Percentiles rank a stretch among this genome's conserved stretches.
These are phyloP conservation scores for Rousettus leschenaultii DNA, from an alignment of 2,113 vertebrate species.

Conservation along the genomic window DNA sequence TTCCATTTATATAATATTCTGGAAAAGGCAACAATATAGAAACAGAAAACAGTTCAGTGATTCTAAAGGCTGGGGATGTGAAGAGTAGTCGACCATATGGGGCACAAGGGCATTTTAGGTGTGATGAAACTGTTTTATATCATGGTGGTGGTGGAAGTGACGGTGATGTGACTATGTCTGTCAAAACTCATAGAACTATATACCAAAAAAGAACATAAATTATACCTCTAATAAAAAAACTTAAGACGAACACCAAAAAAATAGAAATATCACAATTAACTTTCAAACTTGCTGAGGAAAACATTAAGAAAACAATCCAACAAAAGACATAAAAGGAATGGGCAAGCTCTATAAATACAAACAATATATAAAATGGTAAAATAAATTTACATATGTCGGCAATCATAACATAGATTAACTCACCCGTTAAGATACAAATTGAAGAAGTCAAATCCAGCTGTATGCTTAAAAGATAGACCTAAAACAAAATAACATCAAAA, in stretches of 20 bases:
- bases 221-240: not conserved
- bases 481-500: conserved; percentile 36
- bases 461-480: not conserved
- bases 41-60: not conserved
- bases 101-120: not conserved
- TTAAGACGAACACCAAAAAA: not conserved
- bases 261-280: not conserved
- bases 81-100: not conserved
- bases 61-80: not conserved
- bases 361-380: not conserved
- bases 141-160: not conserved
- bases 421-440: not conserved
- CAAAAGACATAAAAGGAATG: not conserved
- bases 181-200: not conserved
- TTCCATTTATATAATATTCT: not conserved
- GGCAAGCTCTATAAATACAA: not conserved
- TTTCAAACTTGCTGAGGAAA: conserved; percentile 3
- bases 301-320: conserved; percentile 17
- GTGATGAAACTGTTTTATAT: not conserved
- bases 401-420: not conserved
- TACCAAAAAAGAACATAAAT: not conserved
- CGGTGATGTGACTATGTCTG: not conserved
- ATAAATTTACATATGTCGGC: not conserved
- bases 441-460: not conserved
- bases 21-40: not conserved